phyloP scores from a whole-genome alignment of 2,888 invertebrate species.

The Liopterus haemorrhoidalis region DNA sequence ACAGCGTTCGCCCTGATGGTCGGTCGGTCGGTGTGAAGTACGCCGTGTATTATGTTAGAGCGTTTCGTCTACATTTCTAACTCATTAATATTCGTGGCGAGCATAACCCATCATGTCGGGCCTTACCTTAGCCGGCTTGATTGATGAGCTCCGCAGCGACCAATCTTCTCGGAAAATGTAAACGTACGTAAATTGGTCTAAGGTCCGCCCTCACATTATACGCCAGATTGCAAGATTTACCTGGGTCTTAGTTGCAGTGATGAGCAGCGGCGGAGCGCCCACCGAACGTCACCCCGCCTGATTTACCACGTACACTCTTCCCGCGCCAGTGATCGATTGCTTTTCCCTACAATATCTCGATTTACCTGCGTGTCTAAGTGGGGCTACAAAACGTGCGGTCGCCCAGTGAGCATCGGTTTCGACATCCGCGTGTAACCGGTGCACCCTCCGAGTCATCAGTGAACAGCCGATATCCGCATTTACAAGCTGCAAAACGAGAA shows the following conservation, averaged over 20 bases:
- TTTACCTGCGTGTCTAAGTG: slow-evolving; percentile 5
- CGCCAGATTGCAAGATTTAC: slow-evolving; percentile 36
- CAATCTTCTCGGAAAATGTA: slow-evolving; percentile 40
- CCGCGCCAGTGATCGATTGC: background rate
- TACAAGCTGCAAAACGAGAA: too few relatives aligned
- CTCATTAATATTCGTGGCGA: slow-evolving; percentile 44
- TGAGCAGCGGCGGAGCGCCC: slow-evolving; percentile 13
- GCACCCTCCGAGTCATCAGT: too few relatives aligned
- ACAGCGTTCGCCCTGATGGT: slow-evolving; percentile 9
- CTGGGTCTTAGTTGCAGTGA: slow-evolving; percentile 28
- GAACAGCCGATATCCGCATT: too few relatives aligned
- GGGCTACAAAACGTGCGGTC: slow-evolving; percentile 26
- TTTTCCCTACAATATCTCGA: background rate
- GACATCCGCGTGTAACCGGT: too few relatives aligned
- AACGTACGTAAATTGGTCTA: slow-evolving; percentile 43
- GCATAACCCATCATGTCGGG: slow-evolving; percentile 41
- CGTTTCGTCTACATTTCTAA: slow-evolving; percentile 34
- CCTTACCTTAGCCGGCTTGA: slow-evolving; percentile 40
- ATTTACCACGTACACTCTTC: slow-evolving; percentile 3
- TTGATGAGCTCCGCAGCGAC: slow-evolving; percentile 40
- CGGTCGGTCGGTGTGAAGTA: slow-evolving; percentile 22
- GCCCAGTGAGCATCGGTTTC: too few relatives aligned
- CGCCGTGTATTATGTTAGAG: slow-evolving; percentile 29
- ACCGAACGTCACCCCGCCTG: slow-evolving; percentile 7
- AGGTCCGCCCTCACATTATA: slow-evolving; percentile 38